Evolutionary conservation across 2,888 invertebrate genomes (phyloP).

Genomic region (Eupeodes luniger): DNA sequence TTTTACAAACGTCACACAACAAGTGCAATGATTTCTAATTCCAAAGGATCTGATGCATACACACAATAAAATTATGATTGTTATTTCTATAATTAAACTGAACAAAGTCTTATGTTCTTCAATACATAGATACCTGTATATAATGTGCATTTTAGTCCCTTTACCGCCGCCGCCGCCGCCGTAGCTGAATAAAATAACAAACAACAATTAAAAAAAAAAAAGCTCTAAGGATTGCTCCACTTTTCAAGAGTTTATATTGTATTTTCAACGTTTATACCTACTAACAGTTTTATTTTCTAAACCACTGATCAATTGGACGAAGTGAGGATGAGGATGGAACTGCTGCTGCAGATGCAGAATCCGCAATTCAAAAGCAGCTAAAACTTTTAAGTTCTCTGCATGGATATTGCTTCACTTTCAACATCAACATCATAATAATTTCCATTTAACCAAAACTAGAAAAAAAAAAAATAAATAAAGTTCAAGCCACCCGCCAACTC

Average conservation of each 20-base stretch:
- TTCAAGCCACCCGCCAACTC: slow-evolving; percentile 21
- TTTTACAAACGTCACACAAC: too few relatives aligned
- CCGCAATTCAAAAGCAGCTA: slow-evolving; percentile 11
- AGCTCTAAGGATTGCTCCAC: background rate
- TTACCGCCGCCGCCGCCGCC: too few relatives aligned
- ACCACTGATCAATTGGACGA: slow-evolving; percentile 9
- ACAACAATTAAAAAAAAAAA: background rate
- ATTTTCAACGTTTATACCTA: background rate
- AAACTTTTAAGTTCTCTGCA: slow-evolving; percentile 40
- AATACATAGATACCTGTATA: background rate
- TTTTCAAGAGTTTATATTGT: slow-evolving; percentile 1
- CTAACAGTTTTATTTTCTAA: background rate
- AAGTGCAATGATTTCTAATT: too few relatives aligned
- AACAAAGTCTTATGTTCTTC: background rate
- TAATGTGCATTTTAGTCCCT: too few relatives aligned
- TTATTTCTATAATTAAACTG: too few relatives aligned
- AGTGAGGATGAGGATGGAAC: background rate
- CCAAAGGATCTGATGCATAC: too few relatives aligned
- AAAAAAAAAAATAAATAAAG: slow-evolving; percentile 22
- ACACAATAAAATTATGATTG: too few relatives aligned
- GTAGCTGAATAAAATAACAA: background rate
- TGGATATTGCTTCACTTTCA: slow-evolving; percentile 67
- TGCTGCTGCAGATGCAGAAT: slow-evolving; percentile 10
- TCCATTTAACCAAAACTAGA: background rate
- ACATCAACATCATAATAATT: slow-evolving; percentile 29